These are phyloP conservation scores for Leucosticte australis DNA, from an alignment of 2,113 vertebrate genomes.

Conservation along the genomic window DNA sequence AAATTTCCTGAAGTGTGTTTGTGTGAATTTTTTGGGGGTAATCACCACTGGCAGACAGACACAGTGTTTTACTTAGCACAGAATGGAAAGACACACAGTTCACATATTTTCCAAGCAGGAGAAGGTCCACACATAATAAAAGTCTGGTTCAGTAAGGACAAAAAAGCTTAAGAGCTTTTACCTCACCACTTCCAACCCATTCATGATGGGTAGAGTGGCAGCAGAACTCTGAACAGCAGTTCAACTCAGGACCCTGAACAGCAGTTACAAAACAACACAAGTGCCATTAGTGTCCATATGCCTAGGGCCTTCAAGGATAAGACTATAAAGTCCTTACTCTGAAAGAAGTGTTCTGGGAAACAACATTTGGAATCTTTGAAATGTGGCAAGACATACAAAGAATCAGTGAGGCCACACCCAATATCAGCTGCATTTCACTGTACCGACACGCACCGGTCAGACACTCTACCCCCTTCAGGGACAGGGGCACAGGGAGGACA, in stretches of 20 bases:
- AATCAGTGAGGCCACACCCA: background rate
- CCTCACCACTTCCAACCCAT: background rate
- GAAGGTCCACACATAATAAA: background rate
- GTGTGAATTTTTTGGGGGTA: background rate
- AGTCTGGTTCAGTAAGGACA: background rate
- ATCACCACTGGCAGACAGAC: background rate
- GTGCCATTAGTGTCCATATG: background rate
- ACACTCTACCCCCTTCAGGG: background rate
- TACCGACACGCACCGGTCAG: accelerated
- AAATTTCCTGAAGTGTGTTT: background rate
- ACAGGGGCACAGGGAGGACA: background rate
- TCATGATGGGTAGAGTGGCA: background rate
- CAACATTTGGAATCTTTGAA: background rate
- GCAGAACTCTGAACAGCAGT: background rate
- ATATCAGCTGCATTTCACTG: background rate
- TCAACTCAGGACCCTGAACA: background rate
- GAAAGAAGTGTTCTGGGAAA: background rate
- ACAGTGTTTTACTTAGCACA: background rate
- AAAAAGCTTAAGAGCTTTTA: background rate
- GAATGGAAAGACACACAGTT: background rate
- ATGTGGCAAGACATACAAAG: background rate
- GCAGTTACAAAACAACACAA: background rate
- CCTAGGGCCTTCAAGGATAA: background rate
- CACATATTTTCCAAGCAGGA: background rate
- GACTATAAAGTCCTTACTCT: background rate